Conservation (phyloP, 2,797 vertebrate species). For the Ptychobarbus kaznakovi region DNA sequence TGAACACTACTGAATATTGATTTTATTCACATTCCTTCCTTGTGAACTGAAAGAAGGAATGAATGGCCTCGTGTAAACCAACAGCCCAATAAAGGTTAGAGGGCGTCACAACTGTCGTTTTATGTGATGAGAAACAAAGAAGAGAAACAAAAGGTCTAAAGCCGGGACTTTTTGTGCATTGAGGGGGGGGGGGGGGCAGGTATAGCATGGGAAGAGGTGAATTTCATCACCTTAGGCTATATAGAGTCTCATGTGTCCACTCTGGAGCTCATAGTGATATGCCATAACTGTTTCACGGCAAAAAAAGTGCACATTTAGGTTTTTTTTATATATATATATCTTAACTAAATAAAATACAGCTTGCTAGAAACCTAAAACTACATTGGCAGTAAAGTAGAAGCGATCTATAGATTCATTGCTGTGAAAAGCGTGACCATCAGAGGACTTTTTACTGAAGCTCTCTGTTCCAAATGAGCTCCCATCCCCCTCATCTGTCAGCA, state of each 20-base stretch:
- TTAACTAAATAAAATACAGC: not conserved
- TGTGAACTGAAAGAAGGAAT: constrained; percentile 29
- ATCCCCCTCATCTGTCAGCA: not conserved
- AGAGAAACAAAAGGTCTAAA: constrained; percentile 65
- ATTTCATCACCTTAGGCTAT: constrained; percentile 69
- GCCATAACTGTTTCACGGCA: not conserved
- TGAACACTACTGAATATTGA: not conserved
- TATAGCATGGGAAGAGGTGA: constrained; percentile 68
- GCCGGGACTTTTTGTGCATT: constrained; percentile 34
- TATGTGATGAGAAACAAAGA: constrained; percentile 68
- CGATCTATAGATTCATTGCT: not conserved
- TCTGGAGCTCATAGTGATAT: constrained; percentile 1
- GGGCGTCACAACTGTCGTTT: constrained; percentile 42
- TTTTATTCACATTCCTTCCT: constrained; percentile 40
- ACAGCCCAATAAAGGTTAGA: constrained; percentile 37
- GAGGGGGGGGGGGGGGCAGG: constrained; percentile 66
- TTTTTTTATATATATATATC: not conserved
- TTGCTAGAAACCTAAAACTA: not conserved
- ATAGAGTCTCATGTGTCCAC: constrained; percentile 66
- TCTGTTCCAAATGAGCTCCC: not conserved
- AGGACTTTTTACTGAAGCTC: not conserved
- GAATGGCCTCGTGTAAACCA: constrained; percentile 26
- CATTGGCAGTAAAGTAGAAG: not conserved
- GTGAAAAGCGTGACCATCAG: not conserved
- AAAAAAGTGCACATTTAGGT: not conserved